Percentiles rank a stretch among this genome's conserved stretches.
Evolutionary conservation across 2,888 invertebrate genomes (phyloP).

Genomic region (Rhogogaster chlorosoma): DNA sequence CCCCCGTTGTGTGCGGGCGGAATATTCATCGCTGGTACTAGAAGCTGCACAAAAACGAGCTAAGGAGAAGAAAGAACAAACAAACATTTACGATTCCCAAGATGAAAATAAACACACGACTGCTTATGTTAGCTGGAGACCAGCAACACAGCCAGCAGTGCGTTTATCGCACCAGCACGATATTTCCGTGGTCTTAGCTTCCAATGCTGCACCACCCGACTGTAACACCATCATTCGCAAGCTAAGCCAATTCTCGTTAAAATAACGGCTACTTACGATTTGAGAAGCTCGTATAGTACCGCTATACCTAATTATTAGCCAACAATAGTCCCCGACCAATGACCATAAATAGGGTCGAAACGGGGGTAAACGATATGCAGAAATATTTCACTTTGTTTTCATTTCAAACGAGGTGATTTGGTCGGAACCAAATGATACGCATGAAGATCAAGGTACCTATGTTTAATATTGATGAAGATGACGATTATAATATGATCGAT

Average conservation of each 20-base stretch:
- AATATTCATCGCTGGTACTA: slow-evolving; percentile 7
- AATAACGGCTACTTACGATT: slow-evolving; percentile 69
- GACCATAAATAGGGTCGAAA: neutral
- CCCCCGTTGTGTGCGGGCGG: neutral
- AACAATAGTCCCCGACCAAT: slow-evolving; percentile 26
- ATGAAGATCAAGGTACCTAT: neutral
- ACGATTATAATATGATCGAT: neutral
- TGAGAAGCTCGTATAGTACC: slow-evolving; percentile 62
- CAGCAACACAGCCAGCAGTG: slow-evolving; percentile 12
- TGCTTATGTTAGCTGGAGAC: slow-evolving; percentile 11
- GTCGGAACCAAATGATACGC: neutral
- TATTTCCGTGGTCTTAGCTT: slow-evolving; percentile 62
- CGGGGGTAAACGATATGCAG: slow-evolving; percentile 23
- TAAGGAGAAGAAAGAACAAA: slow-evolving; percentile 35
- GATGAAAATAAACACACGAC: slow-evolving; percentile 71
- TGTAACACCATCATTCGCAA: slow-evolving; percentile 59
- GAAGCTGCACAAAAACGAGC: slow-evolving; percentile 31
- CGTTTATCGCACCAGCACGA: slow-evolving; percentile 6
- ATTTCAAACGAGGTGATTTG: neutral
- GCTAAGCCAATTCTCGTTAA: slow-evolving; percentile 67
- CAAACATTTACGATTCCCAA: slow-evolving; percentile 57
- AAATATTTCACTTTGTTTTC: neutral
- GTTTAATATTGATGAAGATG: neutral
- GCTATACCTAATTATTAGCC: slow-evolving; percentile 56
- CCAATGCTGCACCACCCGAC: slow-evolving; percentile 54